Evolutionary conservation across 2,113 vertebrate species (phyloP).

Genomic region (Cnemophilus loriae): DNA sequence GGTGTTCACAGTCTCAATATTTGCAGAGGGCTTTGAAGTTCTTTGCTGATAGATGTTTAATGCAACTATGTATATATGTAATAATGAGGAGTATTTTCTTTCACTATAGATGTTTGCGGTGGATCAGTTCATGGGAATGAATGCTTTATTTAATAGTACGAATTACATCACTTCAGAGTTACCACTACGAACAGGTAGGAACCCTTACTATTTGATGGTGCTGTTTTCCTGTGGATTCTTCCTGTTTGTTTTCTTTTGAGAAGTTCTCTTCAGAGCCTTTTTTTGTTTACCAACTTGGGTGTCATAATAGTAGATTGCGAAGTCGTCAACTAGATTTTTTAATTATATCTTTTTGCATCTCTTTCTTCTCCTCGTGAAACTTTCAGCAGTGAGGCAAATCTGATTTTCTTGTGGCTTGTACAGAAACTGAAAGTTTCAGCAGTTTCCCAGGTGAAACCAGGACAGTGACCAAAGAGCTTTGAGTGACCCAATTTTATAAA

Average conservation of each 20-base stretch:
- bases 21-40: neutral
- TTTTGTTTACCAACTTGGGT: neutral
- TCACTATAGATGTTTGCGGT: constrained; percentile 70
- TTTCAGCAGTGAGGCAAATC: neutral
- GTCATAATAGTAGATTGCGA: neutral
- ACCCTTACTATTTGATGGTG: neutral
- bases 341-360: neutral
- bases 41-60: neutral
- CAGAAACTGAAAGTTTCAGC: neutral
- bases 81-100: neutral
- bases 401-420: neutral
- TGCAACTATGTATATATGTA: neutral
- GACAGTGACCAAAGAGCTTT: neutral
- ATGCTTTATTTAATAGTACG: constrained; percentile 67
- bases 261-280: neutral
- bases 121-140: constrained; percentile 66
- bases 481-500: neutral
- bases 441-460: neutral
- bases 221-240: neutral
- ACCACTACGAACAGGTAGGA: constrained; percentile 70
- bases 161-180: constrained; percentile 70
- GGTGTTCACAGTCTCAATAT: neutral
- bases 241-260: neutral
- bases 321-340: neutral
- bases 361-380: neutral